Evolutionary conservation across 37 sponge, comb jelly and placozoan genomes (phyloP).

Genomic region (Tethya wilhelma): DNA sequence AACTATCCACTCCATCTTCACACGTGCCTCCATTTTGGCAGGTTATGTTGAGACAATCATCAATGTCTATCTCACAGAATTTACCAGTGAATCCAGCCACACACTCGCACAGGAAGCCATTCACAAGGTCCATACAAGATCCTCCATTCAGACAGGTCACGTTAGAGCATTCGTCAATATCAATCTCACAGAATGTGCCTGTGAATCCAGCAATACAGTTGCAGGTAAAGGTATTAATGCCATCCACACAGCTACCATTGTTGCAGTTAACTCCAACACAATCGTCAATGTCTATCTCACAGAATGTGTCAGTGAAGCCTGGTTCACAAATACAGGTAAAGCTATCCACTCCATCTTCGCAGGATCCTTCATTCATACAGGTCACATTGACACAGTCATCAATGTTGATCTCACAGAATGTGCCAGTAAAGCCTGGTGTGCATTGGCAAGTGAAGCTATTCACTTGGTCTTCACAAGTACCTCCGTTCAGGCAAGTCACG

Average conservation of each 20-base stretch:
- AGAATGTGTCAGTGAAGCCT: conserved; percentile 60
- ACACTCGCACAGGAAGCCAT: conserved; percentile 36
- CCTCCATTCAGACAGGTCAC: conserved; percentile 45
- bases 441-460: conserved; percentile 36
- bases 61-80: conserved; percentile 20
- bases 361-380: conserved; percentile 67
- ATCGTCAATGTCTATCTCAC: conserved; percentile 44
- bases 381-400: conserved; percentile 34
- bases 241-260: conserved; percentile 22
- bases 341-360: conserved; percentile 16
- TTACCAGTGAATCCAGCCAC: conserved; percentile 33
- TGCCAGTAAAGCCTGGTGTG: conserved; percentile 52
- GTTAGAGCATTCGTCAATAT: conserved; percentile 17
- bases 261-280: conserved; percentile 36
- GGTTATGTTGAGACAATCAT: not conserved
- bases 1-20: not conserved
- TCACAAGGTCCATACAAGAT: conserved; percentile 12
- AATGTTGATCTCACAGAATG: conserved; percentile 34
- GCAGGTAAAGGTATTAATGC: conserved; percentile 49
- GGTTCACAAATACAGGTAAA: conserved; percentile 49
- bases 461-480: conserved; percentile 19
- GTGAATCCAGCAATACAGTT: conserved; percentile 44
- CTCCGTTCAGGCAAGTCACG: conserved; percentile 30
- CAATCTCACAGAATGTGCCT: conserved; percentile 38
- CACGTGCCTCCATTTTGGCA: conserved; percentile 57